Conservation (phyloP, 2,797 vertebrate genomes). For the Sylvilagus floridanus region DNA sequence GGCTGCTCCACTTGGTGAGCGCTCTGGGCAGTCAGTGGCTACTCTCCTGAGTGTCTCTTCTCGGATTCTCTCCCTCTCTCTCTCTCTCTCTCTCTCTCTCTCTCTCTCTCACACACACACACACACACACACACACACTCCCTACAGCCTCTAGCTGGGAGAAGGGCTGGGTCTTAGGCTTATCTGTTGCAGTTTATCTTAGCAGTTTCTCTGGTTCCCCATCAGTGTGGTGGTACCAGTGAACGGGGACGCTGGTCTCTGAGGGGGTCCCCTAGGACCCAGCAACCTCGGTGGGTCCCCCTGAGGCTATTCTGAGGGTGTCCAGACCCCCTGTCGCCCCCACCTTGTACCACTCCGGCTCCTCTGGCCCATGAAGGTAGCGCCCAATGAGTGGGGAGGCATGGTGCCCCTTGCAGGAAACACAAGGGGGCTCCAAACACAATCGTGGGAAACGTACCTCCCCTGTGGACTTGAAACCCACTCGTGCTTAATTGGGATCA, state of each 20-base stretch:
- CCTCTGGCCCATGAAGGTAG: neutral
- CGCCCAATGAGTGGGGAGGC: neutral
- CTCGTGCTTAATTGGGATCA: no score
- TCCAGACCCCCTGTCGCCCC: neutral
- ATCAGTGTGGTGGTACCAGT: neutral
- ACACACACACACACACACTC: neutral
- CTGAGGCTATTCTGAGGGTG: neutral
- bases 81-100: neutral
- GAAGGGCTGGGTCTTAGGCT: neutral
- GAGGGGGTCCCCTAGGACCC: neutral
- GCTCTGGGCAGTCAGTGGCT: neutral
- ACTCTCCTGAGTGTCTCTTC: neutral
- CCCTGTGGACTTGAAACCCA: no score
- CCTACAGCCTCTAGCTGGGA: neutral
- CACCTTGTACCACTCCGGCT: neutral
- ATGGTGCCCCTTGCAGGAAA: neutral
- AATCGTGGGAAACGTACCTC: no score
- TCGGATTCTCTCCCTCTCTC: neutral
- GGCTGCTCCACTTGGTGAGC: neutral
- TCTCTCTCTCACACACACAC: neutral
- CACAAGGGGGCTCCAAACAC: neutral
- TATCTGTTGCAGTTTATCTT: slow-evolving; percentile 24
- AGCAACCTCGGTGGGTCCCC: neutral
- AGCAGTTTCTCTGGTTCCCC: slow-evolving; percentile 24
- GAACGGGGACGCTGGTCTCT: neutral